Base-by-base conservation (phyloP, 2,113 vertebrate species). In the Sebastes schlegelii region DNA sequence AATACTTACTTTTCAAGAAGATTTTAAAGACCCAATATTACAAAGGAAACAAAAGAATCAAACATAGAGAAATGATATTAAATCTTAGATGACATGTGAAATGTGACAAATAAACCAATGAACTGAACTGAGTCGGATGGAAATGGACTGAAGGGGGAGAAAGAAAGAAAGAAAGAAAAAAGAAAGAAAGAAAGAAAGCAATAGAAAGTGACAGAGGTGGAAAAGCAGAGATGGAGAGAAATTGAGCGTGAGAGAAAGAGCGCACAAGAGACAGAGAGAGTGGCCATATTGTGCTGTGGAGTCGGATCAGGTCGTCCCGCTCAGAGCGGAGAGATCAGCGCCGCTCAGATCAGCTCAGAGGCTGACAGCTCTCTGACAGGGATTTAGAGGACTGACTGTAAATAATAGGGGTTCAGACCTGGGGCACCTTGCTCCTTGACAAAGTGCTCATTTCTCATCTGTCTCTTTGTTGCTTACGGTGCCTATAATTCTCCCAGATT, bases 351-450 rank as follows among this genome's bases (percentile, higher is more conserved):
- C 93, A 86, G 68, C 80, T 69, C 85, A 14, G 84, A 76, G 72
- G 85, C 62, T 89, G 89, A 92, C 89, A 91, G 83, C 75, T 83
- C 77, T 77, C 62, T 92, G 89, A 89, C 88, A 86, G 82, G 74
- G 86, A 85, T 85, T 61, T 79, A 91, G 78, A 91, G n/a, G 21
- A n/a, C 80, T 46, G 82, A 45, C 84, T 84, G 92, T 90, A 92
- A 90, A 89, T 94, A 84, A 92, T 88, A 77, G 63, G 90, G 91
- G 88, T 87, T 90, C 87, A 90, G 80, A 77, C 72, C 68, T 46
- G 86, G 92, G 88, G 67, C 91, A 88, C 78, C 58, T 81, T 42
- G 42, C 77, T 82, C 45, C 55, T 49, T 83, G 57, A 77, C 80
- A 86, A 62, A 77, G 64, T 83, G 43, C 66, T 84, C 79, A 84